phyloP scores from a whole-genome alignment of 2,888 invertebrate species.

The Auanema freiburgensis region DNA sequence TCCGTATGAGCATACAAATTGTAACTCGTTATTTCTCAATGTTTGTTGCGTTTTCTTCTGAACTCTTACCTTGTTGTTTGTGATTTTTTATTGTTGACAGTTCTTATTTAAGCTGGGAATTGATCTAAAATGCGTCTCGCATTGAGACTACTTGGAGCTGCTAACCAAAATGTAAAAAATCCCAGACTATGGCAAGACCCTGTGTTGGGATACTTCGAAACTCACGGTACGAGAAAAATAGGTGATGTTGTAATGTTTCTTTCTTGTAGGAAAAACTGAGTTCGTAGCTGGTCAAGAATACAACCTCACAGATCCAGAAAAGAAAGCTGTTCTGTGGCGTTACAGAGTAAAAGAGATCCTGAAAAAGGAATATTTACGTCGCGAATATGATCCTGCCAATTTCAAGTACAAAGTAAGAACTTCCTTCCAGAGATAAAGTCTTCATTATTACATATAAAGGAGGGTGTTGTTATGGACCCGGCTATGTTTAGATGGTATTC shows the following conservation, averaged over 20 bases:
- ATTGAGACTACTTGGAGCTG: slow-evolving; percentile 55
- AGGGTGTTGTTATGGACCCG: slow-evolving; percentile 63
- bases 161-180: slow-evolving; percentile 59
- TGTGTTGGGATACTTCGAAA: slow-evolving; percentile 51
- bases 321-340: slow-evolving; percentile 59
- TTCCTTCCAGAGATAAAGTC: neutral
- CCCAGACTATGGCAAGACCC: slow-evolving; percentile 63
- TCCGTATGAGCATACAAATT: no score
- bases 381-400: slow-evolving; percentile 61
- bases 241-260: slow-evolving; percentile 6
- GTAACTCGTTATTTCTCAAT: no score
- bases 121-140: slow-evolving; percentile 49
- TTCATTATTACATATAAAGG: slow-evolving; percentile 33
- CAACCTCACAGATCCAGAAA: slow-evolving; percentile 61
- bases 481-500: slow-evolving; percentile 65
- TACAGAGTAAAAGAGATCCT: slow-evolving; percentile 63
- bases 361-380: slow-evolving; percentile 63
- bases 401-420: slow-evolving; percentile 59
- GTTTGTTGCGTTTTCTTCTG: no score
- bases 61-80: no score
- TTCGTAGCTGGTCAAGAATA: slow-evolving; percentile 63
- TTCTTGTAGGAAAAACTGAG: slow-evolving; percentile 60
- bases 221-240: slow-evolving; percentile 33
- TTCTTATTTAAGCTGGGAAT: slow-evolving; percentile 15
- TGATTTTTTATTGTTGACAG: no score